Base-by-base conservation (phyloP, 2,888 invertebrate genomes). In the Steinernema hermaphroditum region DNA sequence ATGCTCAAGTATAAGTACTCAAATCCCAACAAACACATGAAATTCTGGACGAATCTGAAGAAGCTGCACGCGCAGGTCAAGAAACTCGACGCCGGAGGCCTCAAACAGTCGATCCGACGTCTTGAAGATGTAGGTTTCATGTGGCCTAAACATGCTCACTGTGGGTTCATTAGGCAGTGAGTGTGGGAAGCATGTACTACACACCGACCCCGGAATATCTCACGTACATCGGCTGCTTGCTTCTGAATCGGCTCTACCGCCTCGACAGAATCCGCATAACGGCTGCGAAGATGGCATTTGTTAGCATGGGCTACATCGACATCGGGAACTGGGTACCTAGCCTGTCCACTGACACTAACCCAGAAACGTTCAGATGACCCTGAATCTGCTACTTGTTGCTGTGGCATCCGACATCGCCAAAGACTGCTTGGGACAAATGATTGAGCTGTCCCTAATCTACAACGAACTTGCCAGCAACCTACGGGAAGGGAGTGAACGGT, bases 21-120 rank as follows among this genome's bases (percentile, higher is more conserved):
- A 1, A 62, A 32, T 29, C 32, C 62, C 2, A 29, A 29, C n/a
- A 24, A 29, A 9, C 62, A 62, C 62, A 62, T 62, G 62, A 62
- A 62, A 16, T 62, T 62, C 62, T 62, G 62, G 62, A 32, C 19
- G 32, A 62, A 62, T n/a, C 16, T 62, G 62, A 62, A 62, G 62
- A 62, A 62, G 29, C 62, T 62, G 16, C 62, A 62, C 62, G 24
- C 62, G 16, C 62, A 62, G 19, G 29, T 62, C 2, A 24, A 32
- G 62, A 62, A 62, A 34, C 32, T 62, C 16, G 62, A 62, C n/a
- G 62, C 62, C 12, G 62, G 32, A 32, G 62, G 62, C 1, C 34
- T 62, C 16, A 27, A 14, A 6, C 62, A 62, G 2, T 16, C 62
- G 62, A 62, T 62, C n/a, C 62, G 32, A 32, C 29, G 62, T 12